Evolutionary conservation across 2,113 vertebrate genomes (phyloP).

Genomic region (Thymallus thymallus): DNA sequence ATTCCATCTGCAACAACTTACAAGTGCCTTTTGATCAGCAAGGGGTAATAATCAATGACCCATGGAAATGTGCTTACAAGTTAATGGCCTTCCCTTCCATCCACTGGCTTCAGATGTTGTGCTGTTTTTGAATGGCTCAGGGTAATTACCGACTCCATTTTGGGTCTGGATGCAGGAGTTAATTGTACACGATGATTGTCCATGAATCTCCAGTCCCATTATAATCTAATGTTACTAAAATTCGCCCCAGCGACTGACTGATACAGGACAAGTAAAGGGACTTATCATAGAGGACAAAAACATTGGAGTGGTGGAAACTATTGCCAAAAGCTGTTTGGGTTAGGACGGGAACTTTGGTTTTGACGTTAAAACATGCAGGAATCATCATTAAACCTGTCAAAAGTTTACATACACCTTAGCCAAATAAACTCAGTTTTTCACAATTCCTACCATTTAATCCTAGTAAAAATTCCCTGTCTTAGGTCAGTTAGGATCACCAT

Average conservation of each 20-base stretch:
- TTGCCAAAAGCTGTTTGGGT: conserved; percentile 26
- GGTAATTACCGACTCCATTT: conserved; percentile 69
- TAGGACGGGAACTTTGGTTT: neutral
- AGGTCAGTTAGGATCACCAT: too few species aligned
- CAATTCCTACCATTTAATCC: too few species aligned
- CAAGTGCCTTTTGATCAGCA: conserved; percentile 49
- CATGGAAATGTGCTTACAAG: conserved; percentile 53
- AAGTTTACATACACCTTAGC: too few species aligned
- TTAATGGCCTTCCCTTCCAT: conserved; percentile 60
- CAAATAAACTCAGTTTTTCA: too few species aligned
- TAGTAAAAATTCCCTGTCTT: too few species aligned
- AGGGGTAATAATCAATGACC: conserved; percentile 66
- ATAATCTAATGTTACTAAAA: conserved; percentile 73
- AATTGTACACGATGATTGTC: conserved; percentile 55
- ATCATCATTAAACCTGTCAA: too few species aligned
- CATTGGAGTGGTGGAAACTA: conserved; percentile 38
- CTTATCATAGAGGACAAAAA: conserved; percentile 32
- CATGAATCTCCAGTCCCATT: conserved; percentile 58
- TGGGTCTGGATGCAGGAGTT: conserved; percentile 57
- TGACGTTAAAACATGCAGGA: neutral
- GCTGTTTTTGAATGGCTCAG: conserved; percentile 62
- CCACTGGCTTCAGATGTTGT: conserved; percentile 49
- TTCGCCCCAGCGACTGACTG: conserved; percentile 58
- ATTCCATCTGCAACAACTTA: conserved; percentile 37
- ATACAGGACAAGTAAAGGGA: conserved; percentile 35